Base-by-base conservation (phyloP, 2,797 vertebrate species). In the Silurus lanzhouensis region DNA sequence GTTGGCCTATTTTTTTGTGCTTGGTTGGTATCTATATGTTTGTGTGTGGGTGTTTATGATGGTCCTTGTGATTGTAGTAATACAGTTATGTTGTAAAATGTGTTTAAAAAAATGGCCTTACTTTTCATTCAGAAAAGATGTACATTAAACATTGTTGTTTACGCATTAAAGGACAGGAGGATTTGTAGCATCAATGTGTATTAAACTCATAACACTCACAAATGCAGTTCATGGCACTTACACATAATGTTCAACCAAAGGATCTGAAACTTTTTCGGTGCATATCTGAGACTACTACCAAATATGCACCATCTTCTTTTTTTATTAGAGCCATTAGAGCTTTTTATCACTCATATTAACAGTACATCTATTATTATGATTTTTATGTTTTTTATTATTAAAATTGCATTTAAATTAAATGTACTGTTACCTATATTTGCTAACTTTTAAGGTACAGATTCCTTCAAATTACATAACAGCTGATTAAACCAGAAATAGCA, bases 181-280 rank as follows among this genome's bases (percentile, higher is more conserved):
- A 48, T 66, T 55, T 52, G 10, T 9, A 31, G n/a, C 63, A 67
- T 55, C 46, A 20, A 67, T 17, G 22, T 55, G n/a, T 20, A 55
- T 31, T 20, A 3, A 6, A 79, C 19, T 58, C 25, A 31, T 31
- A 61, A 78, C 17, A 72, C 20, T 57, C 31, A 31, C n/a, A 83
- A 67, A 44, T 72, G n/a, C 72, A 84, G 61, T 84, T 83, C 78
- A 85, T 96, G 95, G 95, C 95, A 94, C 95, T 95, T 95, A 95
- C 90, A 95, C 93, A 93, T 72, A 88, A 77, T 83, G 84, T 71
- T 86, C 81, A 67, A 78, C 68, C 68, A 27, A 82, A 68, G 48
- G 63, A 22, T 31, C 46, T 57, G 58, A 63, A 66, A 80, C 61
- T 48, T 81, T 66, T 66, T 52, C 48, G 10, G 6, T 66, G 38